A percentile compares a stretch with the other conserved stretches of the same genome.
These are phyloP conservation scores for Colostygia pectinataria DNA, from an alignment of 2,888 invertebrate genomes.

Conservation along the genomic window DNA sequence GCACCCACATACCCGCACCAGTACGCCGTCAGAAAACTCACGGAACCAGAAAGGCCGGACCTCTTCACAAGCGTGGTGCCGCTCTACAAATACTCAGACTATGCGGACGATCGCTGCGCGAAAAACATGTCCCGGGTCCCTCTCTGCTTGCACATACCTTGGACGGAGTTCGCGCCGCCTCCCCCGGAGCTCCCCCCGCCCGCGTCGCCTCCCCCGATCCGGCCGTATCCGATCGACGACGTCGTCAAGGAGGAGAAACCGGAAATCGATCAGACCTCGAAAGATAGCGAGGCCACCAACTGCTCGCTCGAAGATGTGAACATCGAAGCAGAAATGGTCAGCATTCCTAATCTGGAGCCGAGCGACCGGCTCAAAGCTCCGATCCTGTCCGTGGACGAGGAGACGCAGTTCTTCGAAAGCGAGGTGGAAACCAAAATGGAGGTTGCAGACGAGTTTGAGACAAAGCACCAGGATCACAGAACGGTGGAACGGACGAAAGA, in stretches of 20 bases:
- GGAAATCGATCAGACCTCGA: slow-evolving; percentile 3
- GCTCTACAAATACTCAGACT: slow-evolving; percentile 74
- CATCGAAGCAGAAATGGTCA: slow-evolving; percentile 41
- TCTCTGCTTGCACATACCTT: slow-evolving; percentile 60
- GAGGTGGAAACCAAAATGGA: slow-evolving; percentile 31
- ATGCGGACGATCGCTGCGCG: slow-evolving; percentile 73
- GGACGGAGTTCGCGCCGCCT: slow-evolving; percentile 66
- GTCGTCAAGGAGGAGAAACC: slow-evolving; percentile 15
- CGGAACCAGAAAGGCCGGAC: slow-evolving; percentile 51
- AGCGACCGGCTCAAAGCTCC: slow-evolving; percentile 68
- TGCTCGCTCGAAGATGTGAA: slow-evolving; percentile 19
- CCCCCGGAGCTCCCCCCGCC: slow-evolving; percentile 66
- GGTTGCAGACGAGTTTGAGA: slow-evolving; percentile 39
- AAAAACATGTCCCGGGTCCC: slow-evolving; percentile 69
- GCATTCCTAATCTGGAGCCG: slow-evolving; percentile 51
- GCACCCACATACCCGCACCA: slow-evolving; percentile 65
- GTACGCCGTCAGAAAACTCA: slow-evolving; percentile 65
- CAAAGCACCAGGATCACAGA: slow-evolving; percentile 57
- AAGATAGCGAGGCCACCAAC: slow-evolving; percentile 20
- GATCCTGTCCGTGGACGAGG: slow-evolving; percentile 53
- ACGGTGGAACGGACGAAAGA: slow-evolving; percentile 74
- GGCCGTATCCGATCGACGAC: slow-evolving; percentile 60
- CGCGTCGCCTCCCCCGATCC: slow-evolving; percentile 57
- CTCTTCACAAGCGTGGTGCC: slow-evolving; percentile 73
- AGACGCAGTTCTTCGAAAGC: slow-evolving; percentile 39